phyloP scores from a whole-genome alignment of 2,888 invertebrate species.

The Leucophenga maculata region DNA sequence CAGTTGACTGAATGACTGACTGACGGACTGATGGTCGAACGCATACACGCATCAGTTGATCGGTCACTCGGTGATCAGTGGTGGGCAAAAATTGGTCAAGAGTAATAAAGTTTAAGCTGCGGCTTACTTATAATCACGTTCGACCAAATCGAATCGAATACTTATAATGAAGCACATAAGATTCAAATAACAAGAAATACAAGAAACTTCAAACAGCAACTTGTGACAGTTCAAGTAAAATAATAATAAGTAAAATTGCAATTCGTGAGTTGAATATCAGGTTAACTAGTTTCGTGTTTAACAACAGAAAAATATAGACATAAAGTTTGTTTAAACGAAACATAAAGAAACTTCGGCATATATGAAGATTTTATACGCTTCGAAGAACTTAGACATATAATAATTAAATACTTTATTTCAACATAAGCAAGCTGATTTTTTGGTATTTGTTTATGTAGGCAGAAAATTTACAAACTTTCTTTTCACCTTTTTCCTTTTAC shows the following conservation, averaged over 20 bases:
- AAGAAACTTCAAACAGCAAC: neutral
- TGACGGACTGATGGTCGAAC: conserved; percentile 15
- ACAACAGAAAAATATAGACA: neutral
- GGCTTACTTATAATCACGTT: conserved; percentile 4
- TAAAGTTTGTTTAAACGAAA: neutral
- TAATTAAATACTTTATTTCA: no score
- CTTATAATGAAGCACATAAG: no score
- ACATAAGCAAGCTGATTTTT: no score
- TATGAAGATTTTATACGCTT: no score
- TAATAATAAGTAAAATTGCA: conserved; percentile 11
- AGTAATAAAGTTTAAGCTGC: conserved; percentile 36
- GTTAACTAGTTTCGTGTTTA: conserved; percentile 25
- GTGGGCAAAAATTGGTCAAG: conserved; percentile 49
- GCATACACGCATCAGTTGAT: conserved; percentile 15
- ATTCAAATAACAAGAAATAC: no score
- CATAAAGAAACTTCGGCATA: neutral
- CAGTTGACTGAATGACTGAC: conserved; percentile 45
- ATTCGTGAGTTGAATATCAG: conserved; percentile 31
- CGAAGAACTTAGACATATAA: no score
- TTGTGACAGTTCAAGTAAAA: conserved; percentile 24
- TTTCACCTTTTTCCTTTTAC: no score
- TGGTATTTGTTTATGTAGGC: no score
- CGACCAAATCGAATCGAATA: neutral
- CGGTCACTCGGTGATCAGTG: conserved; percentile 7
- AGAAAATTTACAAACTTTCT: no score